A percentile compares a stretch with the other conserved stretches of the same genome.
Conservation (phyloP, 2,888 invertebrate genomes). For the Rugalucina vietnamica region DNA sequence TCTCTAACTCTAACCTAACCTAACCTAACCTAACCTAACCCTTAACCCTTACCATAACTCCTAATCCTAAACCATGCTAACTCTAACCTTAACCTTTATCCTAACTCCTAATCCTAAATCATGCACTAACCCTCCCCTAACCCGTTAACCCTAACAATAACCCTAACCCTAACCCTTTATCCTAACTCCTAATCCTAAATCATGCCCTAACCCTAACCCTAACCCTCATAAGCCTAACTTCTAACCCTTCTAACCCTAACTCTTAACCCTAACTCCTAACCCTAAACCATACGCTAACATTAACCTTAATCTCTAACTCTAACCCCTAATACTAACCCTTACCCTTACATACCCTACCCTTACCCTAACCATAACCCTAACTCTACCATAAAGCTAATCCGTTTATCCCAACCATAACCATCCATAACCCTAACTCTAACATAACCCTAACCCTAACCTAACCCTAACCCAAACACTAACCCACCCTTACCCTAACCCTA, state of each 20-base stretch:
- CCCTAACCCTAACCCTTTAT: constrained; percentile 39
- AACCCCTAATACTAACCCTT: constrained; percentile 36
- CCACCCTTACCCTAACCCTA: constrained; percentile 54
- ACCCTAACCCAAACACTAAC: background rate
- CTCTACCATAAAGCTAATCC: constrained; percentile 19
- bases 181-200: constrained; percentile 46
- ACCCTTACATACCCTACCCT: constrained; percentile 22
- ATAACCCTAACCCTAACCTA: constrained; percentile 32
- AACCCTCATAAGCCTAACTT: constrained; percentile 44
- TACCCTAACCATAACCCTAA: constrained; percentile 33
- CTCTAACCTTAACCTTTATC: too few relatives aligned
- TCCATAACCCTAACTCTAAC: constrained; percentile 28
- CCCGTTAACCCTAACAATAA: constrained; percentile 58
- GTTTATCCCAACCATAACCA: too few relatives aligned
- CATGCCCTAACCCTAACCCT: constrained; percentile 44
- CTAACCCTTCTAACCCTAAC: background rate
- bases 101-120: constrained; percentile 52
- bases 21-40: too few relatives aligned
- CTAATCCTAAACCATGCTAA: too few relatives aligned
- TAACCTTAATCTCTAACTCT: constrained; percentile 41
- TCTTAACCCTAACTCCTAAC: constrained; percentile 45
- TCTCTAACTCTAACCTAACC: too few relatives aligned
- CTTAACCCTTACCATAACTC: too few relatives aligned
- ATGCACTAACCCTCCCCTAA: constrained; percentile 61
- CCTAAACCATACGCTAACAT: constrained; percentile 49